These are phyloP conservation scores for Sylvia borin DNA, from an alignment of 2,797 vertebrate genomes.

Conservation along the genomic window DNA sequence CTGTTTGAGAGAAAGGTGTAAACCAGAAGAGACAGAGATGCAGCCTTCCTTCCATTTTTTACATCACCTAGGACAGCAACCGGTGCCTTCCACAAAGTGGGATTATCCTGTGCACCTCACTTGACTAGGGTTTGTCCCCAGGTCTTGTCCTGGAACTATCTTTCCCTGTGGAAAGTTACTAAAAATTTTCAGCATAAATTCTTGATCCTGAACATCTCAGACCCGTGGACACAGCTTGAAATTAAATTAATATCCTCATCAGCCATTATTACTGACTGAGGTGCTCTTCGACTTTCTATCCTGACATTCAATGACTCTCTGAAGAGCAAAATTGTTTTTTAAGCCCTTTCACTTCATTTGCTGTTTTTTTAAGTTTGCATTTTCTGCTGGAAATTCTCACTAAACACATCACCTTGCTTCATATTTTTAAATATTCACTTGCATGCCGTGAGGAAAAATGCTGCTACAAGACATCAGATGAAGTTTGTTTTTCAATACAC, in stretches of 20 bases:
- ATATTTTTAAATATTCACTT: background rate
- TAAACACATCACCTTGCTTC: background rate
- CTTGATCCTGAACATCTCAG: background rate
- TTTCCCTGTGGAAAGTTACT: background rate
- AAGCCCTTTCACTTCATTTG: fast-evolving
- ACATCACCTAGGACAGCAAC: background rate
- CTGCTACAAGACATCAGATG: background rate
- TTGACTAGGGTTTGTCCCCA: background rate
- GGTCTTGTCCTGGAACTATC: background rate
- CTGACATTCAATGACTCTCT: background rate
- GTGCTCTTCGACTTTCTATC: background rate
- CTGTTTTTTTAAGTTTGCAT: background rate
- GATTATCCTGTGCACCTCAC: background rate
- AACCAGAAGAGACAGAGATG: background rate
- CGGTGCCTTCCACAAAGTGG: background rate
- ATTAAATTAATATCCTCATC: background rate
- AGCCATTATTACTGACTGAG: background rate
- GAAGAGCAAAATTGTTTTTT: background rate
- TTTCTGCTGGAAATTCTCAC: background rate
- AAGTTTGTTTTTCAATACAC: background rate
- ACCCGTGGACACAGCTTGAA: background rate
- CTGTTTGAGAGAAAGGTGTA: background rate
- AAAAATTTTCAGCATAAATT: background rate
- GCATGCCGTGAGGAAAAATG: background rate
- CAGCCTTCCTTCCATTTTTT: background rate